Percentiles rank a stretch among this genome's conserved stretches.
phyloP scores from a whole-genome alignment of 2,888 invertebrate species.

The Mythimna albipuncta region DNA sequence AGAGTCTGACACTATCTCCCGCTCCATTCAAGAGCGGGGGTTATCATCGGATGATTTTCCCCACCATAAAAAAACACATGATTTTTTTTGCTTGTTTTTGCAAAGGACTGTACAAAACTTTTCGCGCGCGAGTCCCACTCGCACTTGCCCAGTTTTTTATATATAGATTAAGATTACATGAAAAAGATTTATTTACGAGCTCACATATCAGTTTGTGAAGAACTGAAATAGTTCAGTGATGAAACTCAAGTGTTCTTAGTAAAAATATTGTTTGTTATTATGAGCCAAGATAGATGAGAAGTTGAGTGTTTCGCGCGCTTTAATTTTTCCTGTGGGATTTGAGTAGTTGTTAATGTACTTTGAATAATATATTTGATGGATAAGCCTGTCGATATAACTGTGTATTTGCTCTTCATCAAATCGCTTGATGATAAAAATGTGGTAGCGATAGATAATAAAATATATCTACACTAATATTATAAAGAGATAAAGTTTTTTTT shows the following conservation, averaged over 20 bases:
- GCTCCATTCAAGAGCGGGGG: too few species aligned
- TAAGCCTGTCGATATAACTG: background rate
- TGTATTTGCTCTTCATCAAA: background rate
- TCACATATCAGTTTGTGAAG: slow-evolving; percentile 40
- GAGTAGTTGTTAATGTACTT: slow-evolving; percentile 15
- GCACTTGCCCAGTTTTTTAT: too few species aligned
- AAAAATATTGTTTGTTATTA: slow-evolving; percentile 55
- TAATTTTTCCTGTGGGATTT: slow-evolving; percentile 32
- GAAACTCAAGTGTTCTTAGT: slow-evolving; percentile 41
- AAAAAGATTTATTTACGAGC: slow-evolving; percentile 39
- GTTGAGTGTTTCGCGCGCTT: slow-evolving; percentile 32
- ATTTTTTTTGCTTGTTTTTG: too few species aligned
- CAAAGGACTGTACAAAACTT: too few species aligned
- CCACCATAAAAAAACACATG: too few species aligned
- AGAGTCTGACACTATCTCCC: too few species aligned
- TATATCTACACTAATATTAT: too few species aligned
- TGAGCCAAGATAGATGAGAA: slow-evolving; percentile 34
- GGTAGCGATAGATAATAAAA: too few species aligned
- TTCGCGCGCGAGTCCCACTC: too few species aligned
- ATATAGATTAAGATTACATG: slow-evolving; percentile 29
- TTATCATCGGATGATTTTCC: too few species aligned
- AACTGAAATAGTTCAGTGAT: slow-evolving; percentile 49
- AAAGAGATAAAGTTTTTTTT: too few species aligned
- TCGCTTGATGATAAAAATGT: background rate
- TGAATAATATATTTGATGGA: background rate